Base-by-base conservation (phyloP, 2,888 invertebrate species). In the Parnassius glacialis region DNA sequence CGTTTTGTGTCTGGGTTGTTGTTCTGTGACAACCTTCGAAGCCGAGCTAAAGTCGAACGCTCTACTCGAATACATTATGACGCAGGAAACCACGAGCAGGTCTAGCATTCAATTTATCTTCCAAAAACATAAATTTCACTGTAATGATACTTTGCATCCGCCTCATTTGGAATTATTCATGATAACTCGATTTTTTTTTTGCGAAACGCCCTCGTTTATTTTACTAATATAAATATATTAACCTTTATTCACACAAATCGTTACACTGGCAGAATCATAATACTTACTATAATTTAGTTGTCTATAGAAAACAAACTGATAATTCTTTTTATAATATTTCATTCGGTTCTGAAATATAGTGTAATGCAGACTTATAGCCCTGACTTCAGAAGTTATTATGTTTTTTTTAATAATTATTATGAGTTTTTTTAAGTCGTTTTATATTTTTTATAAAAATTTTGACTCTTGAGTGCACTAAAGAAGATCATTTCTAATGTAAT, bases 11-110 rank as follows among this genome's bases (percentile, higher is more conserved):
- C 82, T 81, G 61, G 71, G 65, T 69, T 64, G 70, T 77, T 69
- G 68, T 67, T 85, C 87, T 85, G 70, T 85, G 87, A 73, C 83
- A 85, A 81, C 82, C 83, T 87, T 87, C 84, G 78, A 74, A 71
- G 70, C 71, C 64, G 53, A 78, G 78, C 77, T 73, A 76, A 62
- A 69, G 66, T 68, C 67, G 69, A 67, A 70, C 70, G 79, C 80
- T 81, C 79, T 76, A 74, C 76, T 79, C 72, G 88, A 85, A 90
- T 90, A 89, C 80, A 89, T 90, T 90, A 89, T 76, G 64, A 83
- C 80, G 80, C 86, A 89, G 90, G 90, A 90, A 90, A 89, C 89
- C 90, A 89, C 87, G 86, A 86, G 74, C 81, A 74, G 76, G 79
- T 79, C 83, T 80, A 83, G 78, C 79, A 79, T 80, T 83, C 86